Evolutionary conservation across 2,888 invertebrate genomes (phyloP).

Genomic region (Drosophila parthenogenetica): DNA sequence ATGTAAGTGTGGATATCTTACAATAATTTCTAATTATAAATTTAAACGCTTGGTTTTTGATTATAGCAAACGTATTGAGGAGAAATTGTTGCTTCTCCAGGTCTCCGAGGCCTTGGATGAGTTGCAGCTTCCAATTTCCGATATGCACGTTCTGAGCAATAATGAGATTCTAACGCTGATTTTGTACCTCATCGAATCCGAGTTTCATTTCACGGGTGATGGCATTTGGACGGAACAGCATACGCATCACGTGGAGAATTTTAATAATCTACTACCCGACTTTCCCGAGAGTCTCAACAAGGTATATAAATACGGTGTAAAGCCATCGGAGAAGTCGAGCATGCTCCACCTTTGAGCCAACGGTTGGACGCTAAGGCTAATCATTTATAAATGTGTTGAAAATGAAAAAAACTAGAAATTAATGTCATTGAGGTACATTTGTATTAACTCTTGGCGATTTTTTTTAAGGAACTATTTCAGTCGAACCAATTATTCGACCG

Average conservation of each 20-base stretch:
- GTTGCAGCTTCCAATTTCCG: constrained; percentile 70
- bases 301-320: constrained; percentile 82
- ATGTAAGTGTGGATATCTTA: constrained; percentile 85
- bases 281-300: constrained; percentile 83
- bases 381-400: not conserved
- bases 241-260: constrained; percentile 82
- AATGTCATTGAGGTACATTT: no score
- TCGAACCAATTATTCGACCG: no score
- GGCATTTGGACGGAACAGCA: constrained; percentile 88
- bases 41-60: constrained; percentile 28
- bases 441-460: no score
- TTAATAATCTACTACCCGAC: constrained; percentile 83
- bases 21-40: not conserved
- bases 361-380: not conserved
- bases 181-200: constrained; percentile 90
- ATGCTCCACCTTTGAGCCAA: constrained; percentile 32
- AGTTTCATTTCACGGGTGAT: constrained; percentile 91
- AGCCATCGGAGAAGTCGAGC: constrained; percentile 63
- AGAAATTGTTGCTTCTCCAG: constrained; percentile 76
- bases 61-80: constrained; percentile 82
- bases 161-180: constrained; percentile 88
- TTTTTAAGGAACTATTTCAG: no score
- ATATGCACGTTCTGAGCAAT: constrained; percentile 84
- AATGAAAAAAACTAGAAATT: not conserved
- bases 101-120: constrained; percentile 66